phyloP scores from a whole-genome alignment of 92 coral and sea anemone genomes.

The Muricea muricata region DNA sequence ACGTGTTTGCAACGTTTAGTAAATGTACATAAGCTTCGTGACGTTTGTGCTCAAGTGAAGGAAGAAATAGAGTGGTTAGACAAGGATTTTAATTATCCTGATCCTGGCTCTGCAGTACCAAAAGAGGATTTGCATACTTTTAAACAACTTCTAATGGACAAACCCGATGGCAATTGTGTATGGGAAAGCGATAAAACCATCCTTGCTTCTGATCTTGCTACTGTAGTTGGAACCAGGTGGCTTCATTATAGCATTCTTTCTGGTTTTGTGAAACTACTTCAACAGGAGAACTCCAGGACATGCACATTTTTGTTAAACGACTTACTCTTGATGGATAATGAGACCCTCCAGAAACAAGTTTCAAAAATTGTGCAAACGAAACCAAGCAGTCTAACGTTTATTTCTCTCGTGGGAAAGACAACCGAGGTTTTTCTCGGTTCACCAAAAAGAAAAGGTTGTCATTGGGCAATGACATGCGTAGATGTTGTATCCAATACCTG shows the following conservation, averaged over 20 bases:
- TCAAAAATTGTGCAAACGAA: constrained; percentile 1
- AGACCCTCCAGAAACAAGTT: constrained; percentile 33
- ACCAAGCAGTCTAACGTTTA: constrained; percentile 37
- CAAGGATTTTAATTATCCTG: too few relatives aligned
- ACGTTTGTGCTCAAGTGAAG: background rate
- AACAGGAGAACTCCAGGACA: constrained; percentile 13
- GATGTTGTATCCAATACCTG: constrained; percentile 54
- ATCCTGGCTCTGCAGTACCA: too few relatives aligned
- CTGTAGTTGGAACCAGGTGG: constrained; percentile 43
- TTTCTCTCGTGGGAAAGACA: constrained; percentile 39
- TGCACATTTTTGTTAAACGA: constrained; percentile 46
- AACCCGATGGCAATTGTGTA: constrained; percentile 44
- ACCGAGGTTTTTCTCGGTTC: constrained; percentile 52
- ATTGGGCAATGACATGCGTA: constrained; percentile 62
- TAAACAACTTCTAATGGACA: constrained; percentile 8
- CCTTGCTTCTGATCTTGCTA: constrained; percentile 53
- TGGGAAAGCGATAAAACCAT: constrained; percentile 24
- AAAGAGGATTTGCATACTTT: constrained; percentile 24
- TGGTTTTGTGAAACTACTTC: constrained; percentile 40
- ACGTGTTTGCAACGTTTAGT: background rate
- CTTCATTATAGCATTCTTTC: constrained; percentile 32
- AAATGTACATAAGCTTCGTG: background rate
- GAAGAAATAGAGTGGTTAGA: constrained; percentile 48
- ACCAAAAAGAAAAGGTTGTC: constrained; percentile 52
- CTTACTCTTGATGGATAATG: constrained; percentile 50